Evolutionary conservation across 1,140 invertebrate species (phyloP), one percentile per base, ranked within the genome.

Genomic region (Drosophila seguyi): DNA sequence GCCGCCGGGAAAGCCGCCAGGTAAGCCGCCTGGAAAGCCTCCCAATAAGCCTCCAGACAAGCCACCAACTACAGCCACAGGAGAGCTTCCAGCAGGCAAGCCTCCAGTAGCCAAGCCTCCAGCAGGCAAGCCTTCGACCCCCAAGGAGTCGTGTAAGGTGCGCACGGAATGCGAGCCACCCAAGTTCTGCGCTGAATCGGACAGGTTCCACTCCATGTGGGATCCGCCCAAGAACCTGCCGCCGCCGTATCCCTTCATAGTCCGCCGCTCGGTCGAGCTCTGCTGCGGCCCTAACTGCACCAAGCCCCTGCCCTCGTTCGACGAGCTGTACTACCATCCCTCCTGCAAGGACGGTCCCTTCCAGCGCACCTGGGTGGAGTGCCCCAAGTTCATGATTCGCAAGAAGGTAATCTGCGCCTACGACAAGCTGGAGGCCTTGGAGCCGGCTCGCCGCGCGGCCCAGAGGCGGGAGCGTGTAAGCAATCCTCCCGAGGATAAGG

Each of bases 341-440:
- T 65, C 77, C 1, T 69, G 62, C 61, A 80, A 80, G 36, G 10
- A 20, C 1, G 31, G 45, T 6, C n/a, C 41, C 25, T 82, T 44
- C 25, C 77, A 76, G 53, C 66, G 66, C 38, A 75, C 74, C 18
- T 82, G 79, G 79, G 42, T 66, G 25, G 77, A 82, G 18, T 82
- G 79, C 8, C 79, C 79, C 3, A 22, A 76, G 42, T 66, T 45
- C 7, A 41, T 66, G 16, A 25, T 68, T 4, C 73, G 56, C 18
- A 38, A 34, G 41, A 62, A 59, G 20, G 56, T 42, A 1, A 58
- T 61, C 20, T 82, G 73, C 4, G 57, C 50, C 48, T 71, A 72
- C 42, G 53, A 55, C 7, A 62, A 58, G 48, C 52, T 77, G 57
- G 36, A 47, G 29, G 47, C 36, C 5, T 14, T 72, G 0, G 25